A percentile compares a stretch with the other conserved stretches of the same genome.
Conservation (phyloP, 2,113 vertebrate genomes). For the Urocynchramus pylzowi region DNA sequence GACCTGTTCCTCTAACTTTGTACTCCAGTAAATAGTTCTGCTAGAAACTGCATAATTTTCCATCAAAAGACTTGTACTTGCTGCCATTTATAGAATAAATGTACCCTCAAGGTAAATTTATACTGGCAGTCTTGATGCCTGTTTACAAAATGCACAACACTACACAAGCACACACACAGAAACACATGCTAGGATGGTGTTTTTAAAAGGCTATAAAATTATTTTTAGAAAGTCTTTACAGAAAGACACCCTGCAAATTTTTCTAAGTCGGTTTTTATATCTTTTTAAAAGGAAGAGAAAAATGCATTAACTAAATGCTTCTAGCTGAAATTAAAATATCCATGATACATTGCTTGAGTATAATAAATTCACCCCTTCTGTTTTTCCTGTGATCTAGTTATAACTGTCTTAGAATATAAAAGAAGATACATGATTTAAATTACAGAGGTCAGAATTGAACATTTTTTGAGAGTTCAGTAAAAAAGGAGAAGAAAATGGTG, state of each 20-base stretch:
- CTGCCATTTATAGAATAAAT: neutral
- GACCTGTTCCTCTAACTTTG: neutral
- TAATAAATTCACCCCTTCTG: constrained; percentile 42
- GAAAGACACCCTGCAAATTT: constrained; percentile 14
- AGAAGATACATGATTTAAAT: constrained; percentile 12
- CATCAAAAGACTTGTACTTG: neutral
- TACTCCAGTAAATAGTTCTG: neutral
- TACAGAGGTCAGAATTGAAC: neutral
- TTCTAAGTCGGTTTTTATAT: neutral
- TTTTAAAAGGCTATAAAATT: constrained; percentile 1
- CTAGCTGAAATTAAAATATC: constrained; percentile 43
- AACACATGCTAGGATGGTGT: neutral
- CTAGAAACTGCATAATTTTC: neutral
- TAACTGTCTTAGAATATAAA: constrained; percentile 3
- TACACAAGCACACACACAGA: neutral
- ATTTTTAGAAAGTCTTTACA: constrained; percentile 1
- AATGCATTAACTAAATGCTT: constrained; percentile 21
- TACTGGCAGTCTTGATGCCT: neutral
- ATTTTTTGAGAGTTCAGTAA: neutral
- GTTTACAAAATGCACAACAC: neutral
- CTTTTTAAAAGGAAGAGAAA: neutral
- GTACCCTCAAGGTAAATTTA: neutral
- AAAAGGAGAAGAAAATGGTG: neutral
- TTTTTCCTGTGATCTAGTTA: constrained; percentile 24
- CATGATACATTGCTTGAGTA: neutral